These are phyloP conservation scores for Intellagama lesueurii DNA, from an alignment of 2,797 vertebrate species.

Conservation along the genomic window DNA sequence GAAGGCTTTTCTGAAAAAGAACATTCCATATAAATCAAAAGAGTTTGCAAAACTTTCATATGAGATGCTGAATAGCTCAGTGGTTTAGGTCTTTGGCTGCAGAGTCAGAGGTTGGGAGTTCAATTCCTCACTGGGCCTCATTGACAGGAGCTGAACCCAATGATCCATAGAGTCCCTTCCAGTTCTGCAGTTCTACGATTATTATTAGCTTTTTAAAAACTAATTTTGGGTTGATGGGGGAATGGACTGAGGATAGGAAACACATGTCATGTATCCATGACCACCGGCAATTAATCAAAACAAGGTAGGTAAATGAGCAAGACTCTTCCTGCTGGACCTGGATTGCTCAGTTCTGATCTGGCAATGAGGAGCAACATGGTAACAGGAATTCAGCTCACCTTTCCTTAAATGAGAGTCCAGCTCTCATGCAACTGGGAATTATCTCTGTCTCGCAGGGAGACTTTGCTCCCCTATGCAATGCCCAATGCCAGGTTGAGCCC, in stretches of 20 bases:
- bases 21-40: slow-evolving; percentile 49
- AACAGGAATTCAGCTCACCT: background rate
- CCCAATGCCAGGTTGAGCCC: too few relatives aligned
- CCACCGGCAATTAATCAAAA: slow-evolving; percentile 46
- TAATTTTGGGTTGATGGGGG: slow-evolving; percentile 54
- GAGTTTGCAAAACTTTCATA: slow-evolving; percentile 36
- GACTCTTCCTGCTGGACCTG: background rate
- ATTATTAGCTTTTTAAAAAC: background rate
- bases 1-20: slow-evolving; percentile 49
- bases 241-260: slow-evolving; percentile 40
- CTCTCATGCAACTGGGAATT: background rate
- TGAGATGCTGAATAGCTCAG: too few relatives aligned
- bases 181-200: too few relatives aligned
- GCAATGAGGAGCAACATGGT: background rate
- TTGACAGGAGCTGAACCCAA: too few relatives aligned
- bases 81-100: too few relatives aligned
- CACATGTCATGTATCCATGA: slow-evolving; percentile 40
- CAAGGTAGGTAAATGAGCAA: background rate
- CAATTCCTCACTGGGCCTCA: too few relatives aligned
- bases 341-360: background rate
- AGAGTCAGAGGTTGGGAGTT: too few relatives aligned
- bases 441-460: background rate
- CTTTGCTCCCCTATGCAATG: background rate
- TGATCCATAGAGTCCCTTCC: too few relatives aligned
- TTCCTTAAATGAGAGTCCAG: background rate